These are phyloP conservation scores for Heliconius erato DNA, from an alignment of 2,888 invertebrate species.

Conservation along the genomic window DNA sequence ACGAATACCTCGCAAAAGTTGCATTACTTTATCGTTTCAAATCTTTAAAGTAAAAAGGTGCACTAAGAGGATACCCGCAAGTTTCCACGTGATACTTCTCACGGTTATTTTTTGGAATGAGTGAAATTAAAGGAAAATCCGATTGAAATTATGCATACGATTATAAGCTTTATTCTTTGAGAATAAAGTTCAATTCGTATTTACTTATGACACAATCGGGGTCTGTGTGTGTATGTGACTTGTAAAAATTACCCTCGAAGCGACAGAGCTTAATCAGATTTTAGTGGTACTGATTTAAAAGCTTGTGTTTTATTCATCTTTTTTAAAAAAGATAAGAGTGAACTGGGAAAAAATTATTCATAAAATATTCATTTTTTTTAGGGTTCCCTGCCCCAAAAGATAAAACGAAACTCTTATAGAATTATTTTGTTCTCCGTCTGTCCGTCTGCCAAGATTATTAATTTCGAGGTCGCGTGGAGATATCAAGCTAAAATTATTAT, in stretches of 20 bases:
- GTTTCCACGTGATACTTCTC: slow-evolving; percentile 56
- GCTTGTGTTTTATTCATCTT: slow-evolving; percentile 2
- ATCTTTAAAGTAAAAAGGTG: slow-evolving; percentile 67
- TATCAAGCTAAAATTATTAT: too few species aligned
- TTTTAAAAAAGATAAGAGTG: not conserved
- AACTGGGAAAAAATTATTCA: not conserved
- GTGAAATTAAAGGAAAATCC: slow-evolving; percentile 50
- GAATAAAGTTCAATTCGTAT: not conserved
- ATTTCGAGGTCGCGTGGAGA: too few species aligned
- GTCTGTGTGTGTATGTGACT: slow-evolving; percentile 33
- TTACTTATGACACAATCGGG: slow-evolving; percentile 18
- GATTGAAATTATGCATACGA: slow-evolving; percentile 19
- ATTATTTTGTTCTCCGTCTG: too few species aligned
- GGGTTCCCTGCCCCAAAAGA: too few species aligned
- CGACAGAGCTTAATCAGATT: slow-evolving; percentile 33
- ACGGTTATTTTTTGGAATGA: slow-evolving; percentile 55
- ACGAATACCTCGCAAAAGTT: slow-evolving; percentile 62
- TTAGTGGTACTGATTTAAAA: slow-evolving; percentile 29
- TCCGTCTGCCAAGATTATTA: too few species aligned
- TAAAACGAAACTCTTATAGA: too few species aligned
- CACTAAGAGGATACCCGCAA: slow-evolving; percentile 50
- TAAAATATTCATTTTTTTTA: not conserved
- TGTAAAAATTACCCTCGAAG: slow-evolving; percentile 38
- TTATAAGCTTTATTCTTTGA: slow-evolving; percentile 1
- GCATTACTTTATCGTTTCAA: slow-evolving; percentile 62